Evolutionary conservation across 2,113 vertebrate species (phyloP), one percentile per base, ranked within the genome.

Genomic region (Xiphophorus hellerii): DNA sequence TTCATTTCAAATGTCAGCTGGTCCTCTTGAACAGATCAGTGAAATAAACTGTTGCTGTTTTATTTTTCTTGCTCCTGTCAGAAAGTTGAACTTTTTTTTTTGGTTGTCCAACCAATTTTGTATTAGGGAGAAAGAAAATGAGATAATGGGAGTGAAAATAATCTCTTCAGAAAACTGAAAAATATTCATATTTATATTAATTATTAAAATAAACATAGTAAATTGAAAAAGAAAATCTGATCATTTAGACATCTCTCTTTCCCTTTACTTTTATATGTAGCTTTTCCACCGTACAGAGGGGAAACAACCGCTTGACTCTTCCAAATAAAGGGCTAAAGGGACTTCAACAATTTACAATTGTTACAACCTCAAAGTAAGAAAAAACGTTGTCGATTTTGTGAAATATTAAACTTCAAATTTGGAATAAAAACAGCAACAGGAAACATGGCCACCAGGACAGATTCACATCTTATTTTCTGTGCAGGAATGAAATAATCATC

Each of bases 1-100:
- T 76, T 78, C 39, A 62, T 3, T 65, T 61, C 27, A 85, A 89
- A 87, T 88, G 83, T 65, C 84, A 84, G 25, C 4, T 17, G 58
- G 64, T 73, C 25, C 20, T 65, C 28, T 67, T 37, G 8, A 70
- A 65, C 39, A 4, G 13, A 58, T 37, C 33, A 27, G 35, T 27
- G 22, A 66, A 37, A 66, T 66, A 39, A 66, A 66, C 14, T 10
- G 27, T 27, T 33, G 35, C 14, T 39, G 33, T 37, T 17, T 13
- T 37, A 6, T 33, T 13, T 37, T 54, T 30, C 11, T 11, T 31
- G 66, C 17, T 48, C 33, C 22, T 64, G 30, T 35, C 11, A 37
- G 64, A 66, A 66, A 66, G 5, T 37, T 14, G 37, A 25, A 37
- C 31, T 61, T 37, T 37, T 37, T 37, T 33, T 33, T 9, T 10